Base-by-base conservation (phyloP, 2,888 invertebrate species). In the Elysia crispata region DNA sequence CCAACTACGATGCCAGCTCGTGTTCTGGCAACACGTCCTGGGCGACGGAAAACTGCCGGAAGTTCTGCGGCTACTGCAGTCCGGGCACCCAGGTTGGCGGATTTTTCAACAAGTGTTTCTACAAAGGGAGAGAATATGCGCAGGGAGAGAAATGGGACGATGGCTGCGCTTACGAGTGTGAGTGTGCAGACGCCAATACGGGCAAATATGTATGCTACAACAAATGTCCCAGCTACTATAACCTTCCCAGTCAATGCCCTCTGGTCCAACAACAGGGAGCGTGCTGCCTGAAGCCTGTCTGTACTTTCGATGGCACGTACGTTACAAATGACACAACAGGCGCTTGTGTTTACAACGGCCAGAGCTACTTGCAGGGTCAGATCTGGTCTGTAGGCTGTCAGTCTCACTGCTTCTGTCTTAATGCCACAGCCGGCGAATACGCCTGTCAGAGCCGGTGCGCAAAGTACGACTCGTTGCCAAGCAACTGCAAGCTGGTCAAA, bases 51-150 rank as follows among this genome's bases (percentile, higher is more conserved):
- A 87, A 87, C 83, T 88, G 88, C 80, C 72, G 86, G 66, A 84
- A 87, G 76, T 87, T 83, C 85, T 88, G 88, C 81, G 88, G 87
- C 31, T 87, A 81, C 83, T 88, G 88, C 67, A 78, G 87, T 86
- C 81, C 83, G 5, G 30, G 67, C 67, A 66, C 67, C 6, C 67
- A 28, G 18, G 30, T 30, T 1, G 67, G 67, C 23, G 76, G 1
- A 23, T 76, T 49, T 8, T 64, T 70, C 77, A 86, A 86, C 33
- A 82, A 81, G 41, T 88, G 88, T 57, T 87, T 81, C 82, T 88
- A 88, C 84, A 86, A 87, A 64, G 87, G 87, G 49, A 85, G 85
- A 66, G 76, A 82, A 30, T 88, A 87, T 79, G 74, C 30, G 25
- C 87, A 88, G 70, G 87, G 87, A 28, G 81, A 86, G 78, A 86